Conservation (phyloP, 2,797 vertebrate species). For the Vespertilio murinus region DNA sequence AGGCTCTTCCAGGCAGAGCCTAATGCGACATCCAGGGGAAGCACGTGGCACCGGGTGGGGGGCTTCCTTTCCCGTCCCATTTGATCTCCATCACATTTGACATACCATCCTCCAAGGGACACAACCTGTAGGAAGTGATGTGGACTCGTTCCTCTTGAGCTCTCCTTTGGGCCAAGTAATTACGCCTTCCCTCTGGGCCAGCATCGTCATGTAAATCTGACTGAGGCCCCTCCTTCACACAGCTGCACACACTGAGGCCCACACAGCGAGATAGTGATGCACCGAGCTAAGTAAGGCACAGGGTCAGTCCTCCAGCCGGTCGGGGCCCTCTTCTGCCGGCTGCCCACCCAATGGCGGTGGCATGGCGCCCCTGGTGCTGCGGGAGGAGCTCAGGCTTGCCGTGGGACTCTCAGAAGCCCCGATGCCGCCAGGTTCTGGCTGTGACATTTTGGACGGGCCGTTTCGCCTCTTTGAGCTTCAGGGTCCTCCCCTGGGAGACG, state of each 20-base stretch:
- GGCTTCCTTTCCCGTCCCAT: not conserved
- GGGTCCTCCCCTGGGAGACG: not conserved
- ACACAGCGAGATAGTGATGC: not conserved
- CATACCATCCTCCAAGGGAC: not conserved
- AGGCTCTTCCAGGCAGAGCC: not conserved
- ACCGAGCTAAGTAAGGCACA: not conserved
- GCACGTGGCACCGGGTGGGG: fast-evolving
- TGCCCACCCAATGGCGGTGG: not conserved
- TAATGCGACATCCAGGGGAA: not conserved
- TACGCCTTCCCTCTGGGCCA: not conserved
- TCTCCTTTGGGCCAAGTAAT: not conserved
- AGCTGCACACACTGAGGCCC: not conserved
- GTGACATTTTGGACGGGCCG: not conserved
- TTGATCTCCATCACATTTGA: not conserved
- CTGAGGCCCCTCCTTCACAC: not conserved
- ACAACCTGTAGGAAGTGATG: not conserved
- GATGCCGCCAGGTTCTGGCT: not conserved
- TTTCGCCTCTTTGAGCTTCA: not conserved
- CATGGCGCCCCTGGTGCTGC: not conserved
- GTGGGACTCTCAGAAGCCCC: not conserved
- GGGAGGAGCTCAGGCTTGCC: not conserved
- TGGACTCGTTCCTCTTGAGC: not conserved
- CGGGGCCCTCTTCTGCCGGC: not conserved
- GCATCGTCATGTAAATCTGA: not conserved
- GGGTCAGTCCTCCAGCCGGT: not conserved